Conservation (phyloP, 2,113 vertebrate genomes). For the Hemibagrus wyckioides region DNA sequence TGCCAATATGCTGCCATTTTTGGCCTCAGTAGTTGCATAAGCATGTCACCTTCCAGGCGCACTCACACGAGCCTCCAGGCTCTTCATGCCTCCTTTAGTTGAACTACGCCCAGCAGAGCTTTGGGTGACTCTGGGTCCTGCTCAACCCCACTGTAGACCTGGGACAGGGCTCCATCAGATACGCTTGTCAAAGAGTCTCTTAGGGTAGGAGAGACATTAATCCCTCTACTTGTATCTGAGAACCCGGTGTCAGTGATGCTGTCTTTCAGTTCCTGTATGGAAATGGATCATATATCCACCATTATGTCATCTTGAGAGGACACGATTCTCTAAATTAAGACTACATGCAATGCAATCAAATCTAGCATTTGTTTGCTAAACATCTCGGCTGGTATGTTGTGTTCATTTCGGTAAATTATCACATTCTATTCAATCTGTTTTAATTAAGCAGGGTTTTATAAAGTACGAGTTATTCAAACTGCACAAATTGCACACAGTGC, state of each 20-base stretch:
- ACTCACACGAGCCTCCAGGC: conserved; percentile 68
- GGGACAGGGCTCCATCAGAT: background rate
- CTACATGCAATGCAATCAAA: background rate
- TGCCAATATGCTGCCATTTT: background rate
- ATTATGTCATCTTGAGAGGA: background rate
- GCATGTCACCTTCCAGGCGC: conserved; percentile 58
- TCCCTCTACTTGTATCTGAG: background rate
- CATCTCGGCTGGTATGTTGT: background rate
- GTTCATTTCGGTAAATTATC: background rate
- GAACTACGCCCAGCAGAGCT: conserved; percentile 62
- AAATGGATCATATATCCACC: background rate
- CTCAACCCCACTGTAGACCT: background rate
- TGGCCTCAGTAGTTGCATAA: conserved; percentile 34
- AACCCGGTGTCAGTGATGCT: background rate
- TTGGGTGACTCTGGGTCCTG: conserved; percentile 58
- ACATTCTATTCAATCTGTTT: background rate
- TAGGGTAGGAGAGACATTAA: too few species aligned
- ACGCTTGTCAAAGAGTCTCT: too few species aligned
- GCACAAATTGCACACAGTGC: background rate
- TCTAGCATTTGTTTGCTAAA: background rate
- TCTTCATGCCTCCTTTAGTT: conserved; percentile 47
- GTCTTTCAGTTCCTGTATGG: conserved; percentile 15
- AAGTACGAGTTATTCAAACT: background rate
- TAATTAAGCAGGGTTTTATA: background rate
- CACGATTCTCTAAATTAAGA: background rate